Conservation (phyloP, 1,140 invertebrate genomes). For the Matsumurasca onukii region DNA sequence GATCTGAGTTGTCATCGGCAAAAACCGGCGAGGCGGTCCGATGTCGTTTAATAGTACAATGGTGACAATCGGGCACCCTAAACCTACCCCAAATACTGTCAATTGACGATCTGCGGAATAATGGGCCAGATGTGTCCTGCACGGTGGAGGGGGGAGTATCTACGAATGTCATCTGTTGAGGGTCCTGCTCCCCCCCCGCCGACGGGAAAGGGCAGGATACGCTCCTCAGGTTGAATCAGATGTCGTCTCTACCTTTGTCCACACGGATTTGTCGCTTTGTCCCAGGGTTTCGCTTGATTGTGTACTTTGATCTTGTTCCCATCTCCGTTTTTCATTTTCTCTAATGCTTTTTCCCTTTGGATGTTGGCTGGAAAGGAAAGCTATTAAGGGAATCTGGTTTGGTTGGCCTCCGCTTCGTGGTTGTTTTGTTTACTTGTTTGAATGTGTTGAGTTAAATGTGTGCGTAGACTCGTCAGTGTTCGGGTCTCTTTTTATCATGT, state of each 20-base stretch:
- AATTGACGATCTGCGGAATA: conserved; percentile 10
- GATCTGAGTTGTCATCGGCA: conserved; percentile 2
- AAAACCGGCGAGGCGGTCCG: background rate
- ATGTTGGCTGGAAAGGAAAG: background rate
- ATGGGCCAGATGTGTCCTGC: conserved; percentile 5
- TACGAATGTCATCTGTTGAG: conserved; percentile 1
- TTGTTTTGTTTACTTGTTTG: no score
- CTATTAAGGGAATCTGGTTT: background rate
- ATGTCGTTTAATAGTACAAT: background rate
- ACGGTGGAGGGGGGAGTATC: background rate
- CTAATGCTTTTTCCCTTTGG: background rate
- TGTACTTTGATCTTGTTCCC: background rate
- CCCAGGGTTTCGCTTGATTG: background rate
- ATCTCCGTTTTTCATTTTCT: background rate
- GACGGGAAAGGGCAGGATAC: no score
- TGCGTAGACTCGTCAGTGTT: no score
- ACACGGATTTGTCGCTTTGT: background rate
- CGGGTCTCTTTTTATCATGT: no score
- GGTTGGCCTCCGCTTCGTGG: no score
- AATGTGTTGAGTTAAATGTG: no score
- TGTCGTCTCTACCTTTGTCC: background rate
- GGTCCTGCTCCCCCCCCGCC: background rate
- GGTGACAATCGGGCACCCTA: conserved; percentile 17
- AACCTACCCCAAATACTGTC: conserved; percentile 17
- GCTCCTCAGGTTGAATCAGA: background rate